phyloP scores from a whole-genome alignment of 2,797 vertebrate genomes.

The Danio albolineatus region DNA sequence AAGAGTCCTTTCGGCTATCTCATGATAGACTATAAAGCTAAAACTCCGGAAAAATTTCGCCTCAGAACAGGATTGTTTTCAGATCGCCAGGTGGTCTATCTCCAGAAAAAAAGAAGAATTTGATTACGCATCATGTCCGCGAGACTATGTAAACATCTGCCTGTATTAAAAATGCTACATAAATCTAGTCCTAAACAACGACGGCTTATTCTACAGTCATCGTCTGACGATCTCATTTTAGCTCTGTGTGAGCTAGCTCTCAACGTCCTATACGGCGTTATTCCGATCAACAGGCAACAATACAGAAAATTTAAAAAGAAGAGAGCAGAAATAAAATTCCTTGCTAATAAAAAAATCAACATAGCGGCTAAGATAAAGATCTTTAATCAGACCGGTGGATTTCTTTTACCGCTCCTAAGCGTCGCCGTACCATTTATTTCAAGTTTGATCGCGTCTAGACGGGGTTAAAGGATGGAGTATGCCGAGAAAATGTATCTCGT shows the following conservation, averaged over 20 bases:
- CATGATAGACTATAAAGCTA: constrained; percentile 19
- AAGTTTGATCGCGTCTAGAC: too few species aligned
- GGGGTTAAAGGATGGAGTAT: too few species aligned
- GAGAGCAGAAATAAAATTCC: neutral
- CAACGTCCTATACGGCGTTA: neutral
- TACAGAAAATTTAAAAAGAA: neutral
- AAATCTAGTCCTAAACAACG: neutral
- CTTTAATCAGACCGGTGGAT: too few species aligned
- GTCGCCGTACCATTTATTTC: too few species aligned
- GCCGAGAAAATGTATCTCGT: too few species aligned
- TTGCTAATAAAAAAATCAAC: neutral
- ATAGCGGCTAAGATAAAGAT: too few species aligned
- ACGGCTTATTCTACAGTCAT: neutral
- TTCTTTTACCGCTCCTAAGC: too few species aligned
- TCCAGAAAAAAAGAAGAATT: neutral
- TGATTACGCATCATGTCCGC: neutral
- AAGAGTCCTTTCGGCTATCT: neutral
- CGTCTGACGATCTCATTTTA: neutral
- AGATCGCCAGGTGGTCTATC: neutral
- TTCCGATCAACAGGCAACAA: neutral
- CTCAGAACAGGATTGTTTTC: neutral
- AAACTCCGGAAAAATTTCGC: neutral
- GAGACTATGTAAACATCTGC: neutral
- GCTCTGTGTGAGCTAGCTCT: neutral
- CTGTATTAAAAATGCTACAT: neutral